Conservation (phyloP, 1,140 invertebrate genomes). For the Aphaenogaster rudis region DNA sequence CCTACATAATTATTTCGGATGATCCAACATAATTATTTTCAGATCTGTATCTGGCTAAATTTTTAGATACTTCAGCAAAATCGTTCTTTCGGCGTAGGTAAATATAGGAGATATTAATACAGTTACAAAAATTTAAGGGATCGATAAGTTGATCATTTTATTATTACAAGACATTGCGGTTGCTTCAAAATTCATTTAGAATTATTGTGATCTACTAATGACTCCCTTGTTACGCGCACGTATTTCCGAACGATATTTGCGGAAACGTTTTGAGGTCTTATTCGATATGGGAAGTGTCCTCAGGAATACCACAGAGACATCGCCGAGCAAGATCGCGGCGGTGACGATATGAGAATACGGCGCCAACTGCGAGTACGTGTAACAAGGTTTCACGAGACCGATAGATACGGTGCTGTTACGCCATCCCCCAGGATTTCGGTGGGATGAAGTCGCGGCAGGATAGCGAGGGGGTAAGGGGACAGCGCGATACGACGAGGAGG, state of each 20-base stretch:
- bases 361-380: constrained; percentile 75
- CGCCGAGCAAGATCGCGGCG: constrained; percentile 4
- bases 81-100: neutral
- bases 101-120: neutral
- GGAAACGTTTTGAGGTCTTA: constrained; percentile 59
- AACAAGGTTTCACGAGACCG: constrained; percentile 79
- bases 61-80: too few species aligned
- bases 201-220: neutral
- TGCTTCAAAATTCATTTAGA: neutral
- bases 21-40: too few species aligned
- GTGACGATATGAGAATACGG: constrained; percentile 82
- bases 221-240: neutral
- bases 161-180: neutral
- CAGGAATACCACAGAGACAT: constrained; percentile 37
- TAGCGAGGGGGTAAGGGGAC: constrained; percentile 46
- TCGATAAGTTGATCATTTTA: too few species aligned
- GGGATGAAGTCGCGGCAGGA: constrained; percentile 59
- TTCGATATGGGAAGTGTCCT: constrained; percentile 44
- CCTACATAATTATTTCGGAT: too few species aligned
- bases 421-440: constrained; percentile 71
- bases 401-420: constrained; percentile 70
- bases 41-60: too few species aligned
- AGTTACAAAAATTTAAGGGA: neutral
- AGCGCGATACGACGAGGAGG: constrained; percentile 7
- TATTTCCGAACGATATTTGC: constrained; percentile 26